A percentile compares a stretch with the other conserved stretches of the same genome.
Evolutionary conservation across 2,888 invertebrate genomes (phyloP).

Genomic region (Hydriomena furcata): DNA sequence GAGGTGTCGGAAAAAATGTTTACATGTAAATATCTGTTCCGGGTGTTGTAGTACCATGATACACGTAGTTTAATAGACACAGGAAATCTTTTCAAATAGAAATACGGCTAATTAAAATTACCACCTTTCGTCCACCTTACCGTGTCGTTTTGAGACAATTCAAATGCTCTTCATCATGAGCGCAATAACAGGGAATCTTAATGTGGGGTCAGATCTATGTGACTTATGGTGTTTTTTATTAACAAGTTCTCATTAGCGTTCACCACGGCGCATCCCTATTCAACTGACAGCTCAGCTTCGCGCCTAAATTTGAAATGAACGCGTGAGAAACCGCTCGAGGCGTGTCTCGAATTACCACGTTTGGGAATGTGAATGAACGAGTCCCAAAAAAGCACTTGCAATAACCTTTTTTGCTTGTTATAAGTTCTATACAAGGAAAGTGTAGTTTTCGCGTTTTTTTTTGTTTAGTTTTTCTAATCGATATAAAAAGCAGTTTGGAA

Average conservation of each 20-base stretch:
- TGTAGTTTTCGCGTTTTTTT: conserved; percentile 33
- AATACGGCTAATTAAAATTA: too few relatives aligned
- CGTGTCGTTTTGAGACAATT: too few relatives aligned
- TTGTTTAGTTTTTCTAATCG: conserved; percentile 36
- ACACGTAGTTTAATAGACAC: too few relatives aligned
- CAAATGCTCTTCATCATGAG: too few relatives aligned
- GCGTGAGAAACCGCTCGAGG: conserved; percentile 72
- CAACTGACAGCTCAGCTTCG: conserved; percentile 59
- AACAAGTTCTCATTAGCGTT: conserved; percentile 29
- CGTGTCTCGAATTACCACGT: conserved; percentile 61
- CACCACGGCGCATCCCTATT: conserved; percentile 38
- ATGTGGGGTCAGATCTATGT: too few relatives aligned
- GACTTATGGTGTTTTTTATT: neutral
- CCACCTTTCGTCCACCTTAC: too few relatives aligned
- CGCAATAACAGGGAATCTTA: too few relatives aligned
- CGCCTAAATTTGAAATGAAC: conserved; percentile 72
- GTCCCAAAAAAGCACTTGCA: conserved; percentile 33
- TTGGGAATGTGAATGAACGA: conserved; percentile 65
- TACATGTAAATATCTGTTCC: too few relatives aligned
- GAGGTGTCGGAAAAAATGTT: too few relatives aligned
- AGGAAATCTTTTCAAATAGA: too few relatives aligned
- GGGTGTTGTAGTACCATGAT: too few relatives aligned
- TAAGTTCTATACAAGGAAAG: conserved; percentile 35
- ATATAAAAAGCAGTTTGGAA: conserved; percentile 31
- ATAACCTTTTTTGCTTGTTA: conserved; percentile 53